phyloP scores from a whole-genome alignment of 2,113 vertebrate genomes.

The Nannospalax galili region DNA sequence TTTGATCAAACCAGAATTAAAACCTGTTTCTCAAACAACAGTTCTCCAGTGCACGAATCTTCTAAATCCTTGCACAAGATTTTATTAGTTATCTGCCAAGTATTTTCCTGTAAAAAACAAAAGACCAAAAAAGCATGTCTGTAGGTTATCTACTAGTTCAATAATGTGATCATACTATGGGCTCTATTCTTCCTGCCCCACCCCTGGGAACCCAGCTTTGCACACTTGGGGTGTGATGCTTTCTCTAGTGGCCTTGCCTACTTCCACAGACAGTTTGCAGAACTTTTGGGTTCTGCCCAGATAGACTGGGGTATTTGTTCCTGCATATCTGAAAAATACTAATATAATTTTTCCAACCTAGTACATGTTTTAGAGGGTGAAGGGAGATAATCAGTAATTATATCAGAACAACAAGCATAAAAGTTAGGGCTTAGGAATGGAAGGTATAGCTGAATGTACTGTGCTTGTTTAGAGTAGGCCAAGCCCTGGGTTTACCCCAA shows the following conservation, averaged over 20 bases:
- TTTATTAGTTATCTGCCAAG: conserved; percentile 96
- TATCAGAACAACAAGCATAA: neutral
- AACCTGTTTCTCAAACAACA: conserved; percentile 82
- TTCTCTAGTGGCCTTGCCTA: neutral
- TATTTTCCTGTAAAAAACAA: conserved; percentile 94
- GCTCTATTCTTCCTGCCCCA: neutral
- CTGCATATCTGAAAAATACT: neutral
- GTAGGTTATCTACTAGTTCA: neutral
- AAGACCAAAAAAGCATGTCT: no score
- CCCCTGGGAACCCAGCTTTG: neutral
- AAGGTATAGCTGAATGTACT: neutral
- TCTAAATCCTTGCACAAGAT: conserved; percentile 80
- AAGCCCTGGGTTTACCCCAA: neutral
- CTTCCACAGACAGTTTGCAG: neutral
- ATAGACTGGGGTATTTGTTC: neutral
- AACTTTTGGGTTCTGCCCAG: conserved; percentile 18
- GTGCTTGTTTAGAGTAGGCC: neutral
- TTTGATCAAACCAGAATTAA: conserved; percentile 83
- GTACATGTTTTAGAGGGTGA: neutral
- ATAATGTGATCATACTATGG: neutral
- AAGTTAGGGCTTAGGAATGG: neutral
- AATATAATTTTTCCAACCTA: neutral
- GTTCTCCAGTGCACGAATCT: conserved; percentile 80
- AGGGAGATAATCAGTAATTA: neutral
- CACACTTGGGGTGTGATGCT: no score